Base-by-base conservation (phyloP, 2,113 vertebrate genomes). In the Takifugu bimaculatus region DNA sequence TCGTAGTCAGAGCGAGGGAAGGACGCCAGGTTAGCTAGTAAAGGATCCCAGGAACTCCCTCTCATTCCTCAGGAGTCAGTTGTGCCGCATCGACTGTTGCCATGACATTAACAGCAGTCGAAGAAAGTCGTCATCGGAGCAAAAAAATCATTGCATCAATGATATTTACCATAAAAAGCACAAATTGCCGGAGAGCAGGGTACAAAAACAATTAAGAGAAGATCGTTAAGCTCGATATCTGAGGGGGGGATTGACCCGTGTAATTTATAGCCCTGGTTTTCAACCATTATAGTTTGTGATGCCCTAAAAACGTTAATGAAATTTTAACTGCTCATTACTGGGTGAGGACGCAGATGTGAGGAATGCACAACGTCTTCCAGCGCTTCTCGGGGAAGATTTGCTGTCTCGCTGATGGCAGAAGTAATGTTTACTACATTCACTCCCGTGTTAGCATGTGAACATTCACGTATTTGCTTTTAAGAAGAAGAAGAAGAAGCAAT, bases 11-110 rank as follows among this genome's bases (percentile, higher is more conserved):
- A 57, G 84, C 20, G 78, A 80, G 60, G 32, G 59, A 53, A 80
- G 70, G 55, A 82, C 77, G 78, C 64, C 32, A 60, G 71, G 64
- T 53, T 70, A 49, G 61, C 26, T 62, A 45, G 66, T 11, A 68
- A 66, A 54, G 67, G 57, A 39, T n/a, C 50, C 29, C 48, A 68
- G 51, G 54, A 52, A 51, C 50, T 63, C 50, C 50, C 65, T 61
- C 57, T 70, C 29, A 39, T 11, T 74, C 48, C 68, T 0, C 1
- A 77, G 29, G 28, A 20, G 58, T 79, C 81, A 68, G 67, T 78
- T 70, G 76, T 78, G 64, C 68, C 48, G 25, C 54, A 52, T 53
- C 55, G 60, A 57, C 63, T 62, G 70, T 45, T 50, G 45, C 63
- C 43, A 50, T 45, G 35, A 52, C 57, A 62, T 57, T 59, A 65